Conservation (phyloP, 1,140 invertebrate species). For the Sminthurides bifidus region DNA sequence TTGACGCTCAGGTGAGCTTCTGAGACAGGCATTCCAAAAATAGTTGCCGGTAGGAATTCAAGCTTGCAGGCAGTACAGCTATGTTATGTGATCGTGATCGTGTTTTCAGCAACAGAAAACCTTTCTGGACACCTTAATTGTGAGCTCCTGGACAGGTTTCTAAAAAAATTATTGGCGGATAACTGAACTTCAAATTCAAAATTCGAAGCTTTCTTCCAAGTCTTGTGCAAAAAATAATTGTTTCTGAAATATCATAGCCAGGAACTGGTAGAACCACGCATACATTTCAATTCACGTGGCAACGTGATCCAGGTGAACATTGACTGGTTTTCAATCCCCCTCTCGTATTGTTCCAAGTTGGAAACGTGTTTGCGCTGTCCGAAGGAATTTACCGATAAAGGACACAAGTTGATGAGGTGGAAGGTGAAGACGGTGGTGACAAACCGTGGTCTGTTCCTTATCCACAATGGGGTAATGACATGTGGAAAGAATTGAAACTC, state of each 20-base stretch:
- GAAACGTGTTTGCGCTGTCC: neutral
- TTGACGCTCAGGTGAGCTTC: neutral
- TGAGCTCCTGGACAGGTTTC: neutral
- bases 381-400: neutral
- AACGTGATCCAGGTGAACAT: neutral
- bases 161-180: too few relatives aligned
- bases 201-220: too few relatives aligned
- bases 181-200: too few relatives aligned
- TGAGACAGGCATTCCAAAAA: neutral
- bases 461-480: neutral
- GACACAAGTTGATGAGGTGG: conserved; percentile 13
- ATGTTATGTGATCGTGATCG: too few relatives aligned
- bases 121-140: neutral
- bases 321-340: neutral
- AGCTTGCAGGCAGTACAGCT: too few relatives aligned
- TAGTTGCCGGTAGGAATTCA: too few relatives aligned
- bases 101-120: neutral
- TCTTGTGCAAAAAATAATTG: neutral
- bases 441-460: too few relatives aligned
- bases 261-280: neutral
- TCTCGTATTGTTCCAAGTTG: neutral
- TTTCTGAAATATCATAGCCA: neutral
- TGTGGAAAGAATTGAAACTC: conserved; percentile 11
- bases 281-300: too few relatives aligned
- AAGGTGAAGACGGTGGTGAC: conserved; percentile 6